These are phyloP conservation scores for Pseudomyrmex gracilis DNA, from an alignment of 1,140 invertebrate species.

Conservation along the genomic window DNA sequence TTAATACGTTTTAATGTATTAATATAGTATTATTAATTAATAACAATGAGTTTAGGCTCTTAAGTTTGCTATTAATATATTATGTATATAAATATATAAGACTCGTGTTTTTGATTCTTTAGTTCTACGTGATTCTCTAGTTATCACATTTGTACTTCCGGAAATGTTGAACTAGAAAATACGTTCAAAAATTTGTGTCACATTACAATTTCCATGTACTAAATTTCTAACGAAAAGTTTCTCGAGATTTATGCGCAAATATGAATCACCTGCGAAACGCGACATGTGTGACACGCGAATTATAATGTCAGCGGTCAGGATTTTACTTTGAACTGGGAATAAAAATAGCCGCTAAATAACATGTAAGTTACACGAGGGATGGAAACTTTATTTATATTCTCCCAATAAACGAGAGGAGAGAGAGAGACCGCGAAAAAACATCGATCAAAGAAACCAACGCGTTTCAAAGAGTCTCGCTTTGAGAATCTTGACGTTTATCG, in stretches of 20 bases:
- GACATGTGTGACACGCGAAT: background rate
- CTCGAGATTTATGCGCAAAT: background rate
- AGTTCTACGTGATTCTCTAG: too few relatives aligned
- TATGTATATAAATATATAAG: too few relatives aligned
- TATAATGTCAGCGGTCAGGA: background rate
- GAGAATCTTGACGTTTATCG: background rate
- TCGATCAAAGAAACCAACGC: slow-evolving; percentile 27
- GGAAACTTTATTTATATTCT: slow-evolving; percentile 43
- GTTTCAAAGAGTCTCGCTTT: background rate
- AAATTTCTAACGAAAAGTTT: background rate
- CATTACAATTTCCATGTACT: too few relatives aligned
- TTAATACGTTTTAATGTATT: too few relatives aligned
- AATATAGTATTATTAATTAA: too few relatives aligned
- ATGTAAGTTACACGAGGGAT: slow-evolving; percentile 25
- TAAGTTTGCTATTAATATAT: too few relatives aligned
- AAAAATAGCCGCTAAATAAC: slow-evolving; percentile 53
- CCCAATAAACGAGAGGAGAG: slow-evolving; percentile 21
- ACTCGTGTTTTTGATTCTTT: background rate
- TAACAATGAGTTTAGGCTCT: too few relatives aligned
- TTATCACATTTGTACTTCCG: too few relatives aligned
- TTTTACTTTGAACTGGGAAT: slow-evolving; percentile 37
- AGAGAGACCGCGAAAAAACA: background rate
- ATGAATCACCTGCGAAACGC: background rate
- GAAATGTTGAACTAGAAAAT: too few relatives aligned
- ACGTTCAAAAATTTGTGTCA: too few relatives aligned